Evolutionary conservation across 2,113 vertebrate species (phyloP).

Genomic region (Syngnathoides biaculeatus): DNA sequence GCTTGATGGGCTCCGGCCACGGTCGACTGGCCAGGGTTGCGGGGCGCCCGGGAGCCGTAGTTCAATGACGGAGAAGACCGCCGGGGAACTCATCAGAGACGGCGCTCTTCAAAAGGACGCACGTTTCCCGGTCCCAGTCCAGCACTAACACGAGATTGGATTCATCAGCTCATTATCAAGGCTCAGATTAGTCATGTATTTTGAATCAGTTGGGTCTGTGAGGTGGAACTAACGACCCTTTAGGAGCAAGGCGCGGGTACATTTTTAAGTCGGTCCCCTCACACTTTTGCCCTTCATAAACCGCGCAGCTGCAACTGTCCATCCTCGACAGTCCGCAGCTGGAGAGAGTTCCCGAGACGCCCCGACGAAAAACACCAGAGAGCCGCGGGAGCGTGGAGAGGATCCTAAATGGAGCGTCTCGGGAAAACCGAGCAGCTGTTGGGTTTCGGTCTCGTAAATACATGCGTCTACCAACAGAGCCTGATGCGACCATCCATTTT

Average conservation of each 20-base stretch:
- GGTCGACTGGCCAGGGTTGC: slow-evolving; percentile 59
- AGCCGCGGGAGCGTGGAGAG: slow-evolving; percentile 27
- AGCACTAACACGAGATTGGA: slow-evolving; percentile 68
- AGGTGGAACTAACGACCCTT: slow-evolving; percentile 65
- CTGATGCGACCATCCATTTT: slow-evolving; percentile 17
- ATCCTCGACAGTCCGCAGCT: slow-evolving; percentile 33
- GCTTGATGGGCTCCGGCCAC: slow-evolving; percentile 59
- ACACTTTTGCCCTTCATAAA: slow-evolving; percentile 37
- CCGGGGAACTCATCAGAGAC: slow-evolving; percentile 59
- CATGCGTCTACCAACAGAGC: slow-evolving; percentile 21
- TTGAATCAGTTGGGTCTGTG: slow-evolving; percentile 55
- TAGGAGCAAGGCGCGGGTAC: slow-evolving; percentile 41
- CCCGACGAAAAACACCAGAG: slow-evolving; percentile 29
- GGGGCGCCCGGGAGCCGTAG: slow-evolving; percentile 60
- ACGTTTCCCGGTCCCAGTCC: slow-evolving; percentile 61
- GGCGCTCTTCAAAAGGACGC: slow-evolving; percentile 50
- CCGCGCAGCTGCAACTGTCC: slow-evolving; percentile 9
- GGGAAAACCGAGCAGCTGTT: slow-evolving; percentile 19
- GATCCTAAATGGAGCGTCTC: slow-evolving; percentile 20
- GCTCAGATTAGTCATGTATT: slow-evolving; percentile 60
- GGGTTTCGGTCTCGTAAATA: slow-evolving; percentile 27
- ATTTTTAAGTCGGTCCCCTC: slow-evolving; percentile 42
- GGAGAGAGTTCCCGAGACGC: slow-evolving; percentile 29
- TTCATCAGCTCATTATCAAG: slow-evolving; percentile 69
- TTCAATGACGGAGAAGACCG: slow-evolving; percentile 58